Conservation (phyloP, 2,888 invertebrate genomes). For the Lepidochrysops patricia region DNA sequence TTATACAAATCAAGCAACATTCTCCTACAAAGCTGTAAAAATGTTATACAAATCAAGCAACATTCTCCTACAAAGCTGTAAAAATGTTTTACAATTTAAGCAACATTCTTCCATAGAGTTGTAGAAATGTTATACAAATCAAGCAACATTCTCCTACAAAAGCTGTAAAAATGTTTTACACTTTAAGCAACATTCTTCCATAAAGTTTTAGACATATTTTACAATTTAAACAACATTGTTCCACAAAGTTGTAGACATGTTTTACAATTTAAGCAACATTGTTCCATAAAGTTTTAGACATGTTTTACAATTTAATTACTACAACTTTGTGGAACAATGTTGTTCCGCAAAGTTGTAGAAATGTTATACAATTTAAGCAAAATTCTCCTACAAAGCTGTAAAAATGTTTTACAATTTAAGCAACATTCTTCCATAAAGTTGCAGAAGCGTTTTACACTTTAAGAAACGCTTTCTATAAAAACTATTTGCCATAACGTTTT, state of each 20-base stretch:
- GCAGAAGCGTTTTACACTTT: not conserved
- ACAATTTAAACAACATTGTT: not conserved
- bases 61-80: not conserved
- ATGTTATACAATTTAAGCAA: too few species aligned
- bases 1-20: not conserved
- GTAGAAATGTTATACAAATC: too few species aligned
- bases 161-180: not conserved
- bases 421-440: not conserved
- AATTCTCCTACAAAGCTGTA: not conserved
- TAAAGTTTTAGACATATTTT: not conserved
- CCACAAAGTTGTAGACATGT: too few species aligned
- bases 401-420: not conserved
- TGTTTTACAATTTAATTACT: not conserved
- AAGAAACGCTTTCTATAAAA: too few species aligned
- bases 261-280: not conserved
- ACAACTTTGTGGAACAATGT: too few species aligned
- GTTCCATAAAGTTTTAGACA: not conserved
- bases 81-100: not conserved
- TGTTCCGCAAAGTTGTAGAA: not conserved
- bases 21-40: not conserved
- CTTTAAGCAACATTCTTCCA: not conserved
- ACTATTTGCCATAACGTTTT: too few species aligned
- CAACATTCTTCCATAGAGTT: not conserved
- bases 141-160: not conserved
- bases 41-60: not conserved